Conservation (phyloP, 2,888 invertebrate species). For the Platerodrilus igneus region DNA sequence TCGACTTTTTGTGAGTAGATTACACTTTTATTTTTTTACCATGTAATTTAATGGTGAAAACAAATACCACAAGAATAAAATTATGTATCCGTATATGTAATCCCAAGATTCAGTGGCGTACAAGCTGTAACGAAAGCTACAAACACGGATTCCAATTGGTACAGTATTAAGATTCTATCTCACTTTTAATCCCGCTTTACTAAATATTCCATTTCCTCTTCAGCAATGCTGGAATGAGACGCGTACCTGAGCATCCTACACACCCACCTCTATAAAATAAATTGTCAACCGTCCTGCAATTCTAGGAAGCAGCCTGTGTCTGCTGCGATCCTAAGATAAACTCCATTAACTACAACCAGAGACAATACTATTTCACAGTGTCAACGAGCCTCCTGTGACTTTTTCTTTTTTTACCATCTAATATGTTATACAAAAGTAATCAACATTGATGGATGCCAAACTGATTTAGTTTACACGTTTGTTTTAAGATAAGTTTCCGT, state of each 20-base stretch:
- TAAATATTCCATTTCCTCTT: slow-evolving; percentile 27
- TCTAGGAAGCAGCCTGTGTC: slow-evolving; percentile 48
- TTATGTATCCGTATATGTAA: slow-evolving; percentile 41
- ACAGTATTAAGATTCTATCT: slow-evolving; percentile 38
- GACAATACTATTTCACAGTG: slow-evolving; percentile 51
- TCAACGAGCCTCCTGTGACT: slow-evolving; percentile 35
- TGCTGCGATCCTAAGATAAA: slow-evolving; percentile 47
- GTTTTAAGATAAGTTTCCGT: no score
- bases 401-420: slow-evolving; percentile 16
- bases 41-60: slow-evolving; percentile 31
- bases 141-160: slow-evolving; percentile 44
- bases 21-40: no score
- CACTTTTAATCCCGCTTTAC: slow-evolving; percentile 22
- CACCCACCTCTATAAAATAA: slow-evolving; percentile 47
- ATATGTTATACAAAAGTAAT: slow-evolving; percentile 10
- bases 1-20: no score
- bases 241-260: slow-evolving; percentile 38
- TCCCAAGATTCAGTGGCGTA: slow-evolving; percentile 44
- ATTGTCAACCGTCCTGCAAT: slow-evolving; percentile 49
- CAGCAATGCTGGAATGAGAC: slow-evolving; percentile 29
- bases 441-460: slow-evolving; percentile 8
- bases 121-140: slow-evolving; percentile 42
- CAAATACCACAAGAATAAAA: slow-evolving; percentile 39
- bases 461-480: not conserved
- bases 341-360: slow-evolving; percentile 50